phyloP scores from a whole-genome alignment of 2,888 invertebrate species.

The Lordiphosa fenestrarum region DNA sequence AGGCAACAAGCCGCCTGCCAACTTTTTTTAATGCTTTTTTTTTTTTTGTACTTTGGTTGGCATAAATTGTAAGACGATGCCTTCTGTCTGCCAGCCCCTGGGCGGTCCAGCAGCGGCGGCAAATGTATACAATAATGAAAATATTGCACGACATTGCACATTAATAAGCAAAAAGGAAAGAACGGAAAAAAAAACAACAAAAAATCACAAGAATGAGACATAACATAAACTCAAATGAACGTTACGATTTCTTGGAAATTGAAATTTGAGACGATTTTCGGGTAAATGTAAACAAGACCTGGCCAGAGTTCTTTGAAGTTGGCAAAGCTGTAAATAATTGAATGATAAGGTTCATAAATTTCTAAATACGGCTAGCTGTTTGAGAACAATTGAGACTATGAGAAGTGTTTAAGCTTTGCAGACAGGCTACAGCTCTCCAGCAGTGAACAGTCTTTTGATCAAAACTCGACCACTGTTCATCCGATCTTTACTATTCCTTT shows the following conservation, averaged over 20 bases:
- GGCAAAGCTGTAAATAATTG: constrained; percentile 7
- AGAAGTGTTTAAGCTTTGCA: no score
- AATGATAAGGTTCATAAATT: constrained; percentile 4
- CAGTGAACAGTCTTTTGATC: no score
- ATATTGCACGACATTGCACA: constrained; percentile 68
- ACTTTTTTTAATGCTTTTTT: constrained; percentile 9
- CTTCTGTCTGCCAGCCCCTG: constrained; percentile 29
- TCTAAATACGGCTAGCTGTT: no score
- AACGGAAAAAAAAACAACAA: constrained; percentile 1
- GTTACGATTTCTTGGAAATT: constrained; percentile 43
- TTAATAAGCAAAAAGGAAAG: constrained; percentile 41
- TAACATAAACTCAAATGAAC: constrained; percentile 17
- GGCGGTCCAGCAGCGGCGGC: constrained; percentile 22
- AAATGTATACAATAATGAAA: constrained; percentile 58
- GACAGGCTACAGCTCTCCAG: no score
- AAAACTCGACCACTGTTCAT: no score
- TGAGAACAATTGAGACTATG: no score
- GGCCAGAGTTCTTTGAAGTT: constrained; percentile 4
- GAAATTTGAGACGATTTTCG: constrained; percentile 36
- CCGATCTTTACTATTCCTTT: no score
- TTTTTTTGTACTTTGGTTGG: constrained; percentile 13
- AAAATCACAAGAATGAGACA: constrained; percentile 3
- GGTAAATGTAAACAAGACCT: constrained; percentile 1
- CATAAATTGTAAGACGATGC: constrained; percentile 62
- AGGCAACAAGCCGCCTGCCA: constrained; percentile 17